Evolutionary conservation across 37 sponge, comb jelly and placozoan genomes (phyloP).

Genomic region (Axinella damicornis): DNA sequence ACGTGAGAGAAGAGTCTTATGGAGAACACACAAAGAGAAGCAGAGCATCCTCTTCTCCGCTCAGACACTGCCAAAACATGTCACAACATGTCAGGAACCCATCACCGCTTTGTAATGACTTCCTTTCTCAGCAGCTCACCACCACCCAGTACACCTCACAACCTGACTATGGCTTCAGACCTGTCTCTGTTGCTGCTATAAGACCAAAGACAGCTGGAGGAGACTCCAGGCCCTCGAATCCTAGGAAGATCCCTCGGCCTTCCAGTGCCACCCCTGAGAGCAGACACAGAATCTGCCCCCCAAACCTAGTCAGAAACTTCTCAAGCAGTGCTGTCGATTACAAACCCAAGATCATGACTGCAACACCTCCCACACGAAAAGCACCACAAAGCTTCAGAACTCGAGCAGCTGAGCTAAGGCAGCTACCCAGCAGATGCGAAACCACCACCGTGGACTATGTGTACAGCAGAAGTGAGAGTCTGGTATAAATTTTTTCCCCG

Average conservation of each 20-base stretch:
- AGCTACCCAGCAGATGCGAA: conserved; percentile 11
- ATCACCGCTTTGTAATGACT: too few relatives aligned
- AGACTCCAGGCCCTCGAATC: background rate
- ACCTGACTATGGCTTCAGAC: background rate
- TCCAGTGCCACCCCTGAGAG: conserved; percentile 7
- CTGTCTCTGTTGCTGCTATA: background rate
- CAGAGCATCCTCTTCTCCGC: background rate
- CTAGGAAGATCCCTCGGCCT: background rate
- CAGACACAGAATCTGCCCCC: background rate
- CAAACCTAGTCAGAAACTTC: background rate
- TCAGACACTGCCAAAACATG: too few relatives aligned
- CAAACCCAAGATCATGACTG: conserved; percentile 15
- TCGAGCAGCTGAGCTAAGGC: background rate
- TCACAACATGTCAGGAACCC: too few relatives aligned
- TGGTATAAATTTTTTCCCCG: background rate
- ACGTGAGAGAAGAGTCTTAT: too few relatives aligned
- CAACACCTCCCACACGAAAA: background rate
- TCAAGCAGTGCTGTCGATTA: too few relatives aligned
- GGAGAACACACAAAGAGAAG: background rate
- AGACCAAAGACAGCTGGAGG: background rate
- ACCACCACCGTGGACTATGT: background rate
- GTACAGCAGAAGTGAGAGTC: conserved; percentile 4
- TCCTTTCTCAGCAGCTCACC: background rate
- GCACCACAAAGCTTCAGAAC: conserved; percentile 1
- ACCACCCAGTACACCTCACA: background rate